A percentile compares a stretch with the other conserved stretches of the same genome.
phyloP scores from a whole-genome alignment of 2,113 vertebrate species.

The Varanus salvator region DNA sequence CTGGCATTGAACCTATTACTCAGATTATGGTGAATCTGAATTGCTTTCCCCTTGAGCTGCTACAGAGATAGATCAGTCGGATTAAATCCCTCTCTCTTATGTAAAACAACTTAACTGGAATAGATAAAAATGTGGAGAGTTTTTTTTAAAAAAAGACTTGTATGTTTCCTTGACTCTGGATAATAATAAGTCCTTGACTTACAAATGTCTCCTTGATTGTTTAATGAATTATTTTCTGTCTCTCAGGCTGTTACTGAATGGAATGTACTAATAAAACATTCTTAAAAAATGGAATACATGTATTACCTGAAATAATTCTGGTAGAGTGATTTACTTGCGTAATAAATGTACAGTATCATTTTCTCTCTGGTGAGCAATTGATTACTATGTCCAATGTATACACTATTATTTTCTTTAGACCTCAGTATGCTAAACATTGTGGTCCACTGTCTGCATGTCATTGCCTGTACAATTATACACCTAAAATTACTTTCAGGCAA shows the following conservation, averaged over 20 bases:
- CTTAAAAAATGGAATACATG: slow-evolving; percentile 44
- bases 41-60: slow-evolving; percentile 58
- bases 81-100: slow-evolving; percentile 64
- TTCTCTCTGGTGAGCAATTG: neutral
- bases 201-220: slow-evolving; percentile 61
- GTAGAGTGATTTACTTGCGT: slow-evolving; percentile 38
- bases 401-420: neutral
- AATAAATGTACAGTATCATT: slow-evolving; percentile 11
- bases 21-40: slow-evolving; percentile 62
- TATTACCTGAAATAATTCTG: slow-evolving; percentile 50
- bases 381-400: neutral
- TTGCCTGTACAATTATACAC: neutral
- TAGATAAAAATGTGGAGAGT: slow-evolving; percentile 64
- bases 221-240: slow-evolving; percentile 68
- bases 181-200: slow-evolving; percentile 59
- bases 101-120: slow-evolving; percentile 66
- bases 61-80: slow-evolving; percentile 51
- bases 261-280: slow-evolving; percentile 56
- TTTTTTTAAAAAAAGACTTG: slow-evolving; percentile 52
- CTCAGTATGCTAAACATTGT: neutral
- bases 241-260: slow-evolving; percentile 38
- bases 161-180: slow-evolving; percentile 59
- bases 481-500: neutral
- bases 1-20: slow-evolving; percentile 60
- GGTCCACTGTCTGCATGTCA: neutral